Evolutionary conservation across 2,797 vertebrate species (phyloP).

Genomic region (Pachyuromys duprasi): DNA sequence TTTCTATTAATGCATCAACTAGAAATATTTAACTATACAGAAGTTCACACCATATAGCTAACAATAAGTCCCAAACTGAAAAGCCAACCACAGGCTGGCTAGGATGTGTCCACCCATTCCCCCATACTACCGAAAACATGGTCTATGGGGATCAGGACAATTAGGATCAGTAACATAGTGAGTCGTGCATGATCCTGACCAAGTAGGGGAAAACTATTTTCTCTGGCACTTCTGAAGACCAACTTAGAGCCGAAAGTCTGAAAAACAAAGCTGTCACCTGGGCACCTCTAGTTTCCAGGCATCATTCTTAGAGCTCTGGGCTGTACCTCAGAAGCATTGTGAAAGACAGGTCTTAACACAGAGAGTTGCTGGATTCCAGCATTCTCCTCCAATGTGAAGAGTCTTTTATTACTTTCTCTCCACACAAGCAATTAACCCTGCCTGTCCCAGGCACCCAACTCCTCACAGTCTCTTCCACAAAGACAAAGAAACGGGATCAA

Average conservation of each 20-base stretch:
- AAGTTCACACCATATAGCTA: neutral
- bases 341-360: neutral
- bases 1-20: slow-evolving; percentile 32
- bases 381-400: neutral
- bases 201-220: neutral
- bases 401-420: neutral
- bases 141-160: neutral
- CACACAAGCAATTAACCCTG: neutral
- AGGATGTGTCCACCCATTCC: neutral
- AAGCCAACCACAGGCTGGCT: neutral
- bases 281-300: neutral
- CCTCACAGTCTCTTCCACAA: neutral
- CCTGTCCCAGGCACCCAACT: neutral
- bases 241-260: neutral
- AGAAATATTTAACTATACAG: neutral
- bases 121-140: neutral
- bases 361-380: neutral
- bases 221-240: neutral
- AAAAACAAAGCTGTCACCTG: slow-evolving; percentile 18
- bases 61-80: slow-evolving; percentile 38
- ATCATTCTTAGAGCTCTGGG: neutral
- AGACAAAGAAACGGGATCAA: slow-evolving; percentile 1
- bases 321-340: slow-evolving; percentile 37
- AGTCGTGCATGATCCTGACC: neutral
- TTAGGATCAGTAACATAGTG: neutral